A percentile compares a stretch with the other conserved stretches of the same genome.
These are phyloP conservation scores for Gastrophryne carolinensis DNA, from an alignment of 2,797 vertebrate genomes.

Conservation along the genomic window DNA sequence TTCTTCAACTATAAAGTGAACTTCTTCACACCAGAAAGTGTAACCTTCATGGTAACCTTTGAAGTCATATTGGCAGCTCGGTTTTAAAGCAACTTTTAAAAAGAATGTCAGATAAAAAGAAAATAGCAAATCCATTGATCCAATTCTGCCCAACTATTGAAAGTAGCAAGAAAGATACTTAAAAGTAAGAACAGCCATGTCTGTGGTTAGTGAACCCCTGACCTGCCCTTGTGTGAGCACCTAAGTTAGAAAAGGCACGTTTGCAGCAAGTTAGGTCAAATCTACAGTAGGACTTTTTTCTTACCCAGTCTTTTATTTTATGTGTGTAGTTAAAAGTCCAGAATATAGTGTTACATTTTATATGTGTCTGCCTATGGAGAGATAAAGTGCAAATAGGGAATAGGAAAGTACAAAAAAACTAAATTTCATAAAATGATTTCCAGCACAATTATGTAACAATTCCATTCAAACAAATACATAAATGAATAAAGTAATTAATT, in stretches of 20 bases:
- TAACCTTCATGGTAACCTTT: neutral
- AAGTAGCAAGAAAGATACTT: slow-evolving; percentile 33
- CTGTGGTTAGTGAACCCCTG: slow-evolving; percentile 17
- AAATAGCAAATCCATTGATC: slow-evolving; percentile 33
- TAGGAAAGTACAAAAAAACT: too few relatives aligned
- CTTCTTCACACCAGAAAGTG: neutral
- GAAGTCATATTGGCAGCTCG: neutral
- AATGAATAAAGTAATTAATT: too few relatives aligned
- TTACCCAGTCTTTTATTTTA: slow-evolving; percentile 10
- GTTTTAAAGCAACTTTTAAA: slow-evolving; percentile 25
- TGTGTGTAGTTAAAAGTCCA: neutral
- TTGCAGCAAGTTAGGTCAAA: slow-evolving; percentile 34
- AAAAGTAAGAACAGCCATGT: slow-evolving; percentile 32
- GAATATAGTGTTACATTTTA: neutral
- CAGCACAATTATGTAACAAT: too few relatives aligned
- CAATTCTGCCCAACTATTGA: slow-evolving; percentile 24
- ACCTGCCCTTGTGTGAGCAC: slow-evolving; percentile 18
- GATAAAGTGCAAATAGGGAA: neutral
- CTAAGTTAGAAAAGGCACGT: slow-evolving; percentile 36
- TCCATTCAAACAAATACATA: too few relatives aligned
- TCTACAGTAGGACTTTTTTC: slow-evolving; percentile 38
- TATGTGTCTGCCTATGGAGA: neutral
- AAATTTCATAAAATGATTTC: too few relatives aligned
- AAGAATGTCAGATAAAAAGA: slow-evolving; percentile 34
- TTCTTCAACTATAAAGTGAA: too few relatives aligned